Evolutionary conservation across 2,113 vertebrate species (phyloP), one percentile per base, ranked within the genome.

Genomic region (Oreochromis niloticus): DNA sequence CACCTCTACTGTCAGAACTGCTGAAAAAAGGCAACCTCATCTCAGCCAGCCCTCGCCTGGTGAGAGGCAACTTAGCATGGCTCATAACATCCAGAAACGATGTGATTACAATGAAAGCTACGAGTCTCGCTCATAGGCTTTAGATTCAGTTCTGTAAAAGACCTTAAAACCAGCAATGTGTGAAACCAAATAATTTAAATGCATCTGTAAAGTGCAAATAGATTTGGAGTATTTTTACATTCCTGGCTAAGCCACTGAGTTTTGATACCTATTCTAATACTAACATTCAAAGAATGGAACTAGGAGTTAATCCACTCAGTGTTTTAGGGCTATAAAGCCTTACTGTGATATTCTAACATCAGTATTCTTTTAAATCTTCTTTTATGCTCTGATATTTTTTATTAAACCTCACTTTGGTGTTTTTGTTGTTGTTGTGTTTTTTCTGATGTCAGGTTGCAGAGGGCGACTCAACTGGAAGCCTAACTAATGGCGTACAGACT

Each of bases 11-110:
- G 90, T 99, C 98, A 93, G 99, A 99, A 94, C 97, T 99, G 94
- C 97, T 99, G 96, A 99, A 99, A 96, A 99, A 99, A 96, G 97
- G 98, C 95, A 99, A 97, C 97, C 97, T 99, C 89, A 97, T 99
- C 93, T 97, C 99, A 86, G 97, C 98, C 95, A 99, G 98, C 97
- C 98, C 99, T 92, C 97, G 98, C 95, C 96, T 99, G 97, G 99
- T 99, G 96, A 97, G 92, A 80, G 9, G 16, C 52, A 32, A 3
- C 14, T n/a, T n/a, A 27, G 52, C 17, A 10, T 82, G 9, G 4
- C 39, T 83, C 32, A 6, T 12, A 32, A 56, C 43, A 41, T 52
- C 22, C 3, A 30, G 39, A 3, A 59, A 32, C 16, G 11, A 34
- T 1, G 11, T 8, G 30, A 54, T 75, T 50, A 50, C 24, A 48